Evolutionary conservation across 2,797 vertebrate species (phyloP), one percentile per base, ranked within the genome.

Genomic region (Cercopithecus diana): DNA sequence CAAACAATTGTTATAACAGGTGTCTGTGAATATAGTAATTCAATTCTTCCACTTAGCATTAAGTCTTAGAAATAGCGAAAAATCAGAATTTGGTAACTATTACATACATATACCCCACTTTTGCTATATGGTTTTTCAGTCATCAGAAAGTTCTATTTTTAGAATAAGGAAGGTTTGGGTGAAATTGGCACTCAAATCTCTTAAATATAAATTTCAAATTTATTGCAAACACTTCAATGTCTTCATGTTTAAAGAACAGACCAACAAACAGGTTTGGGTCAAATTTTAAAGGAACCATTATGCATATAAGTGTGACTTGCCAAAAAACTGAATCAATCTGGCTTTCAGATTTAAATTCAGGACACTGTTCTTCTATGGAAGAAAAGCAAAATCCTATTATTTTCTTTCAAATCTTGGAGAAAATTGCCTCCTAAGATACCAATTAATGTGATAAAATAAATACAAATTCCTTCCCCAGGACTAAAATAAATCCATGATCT

Each of bases 391-490:
- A 95, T 86, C 36, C n/a, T 94, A 72, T 41, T 67, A 72, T 43
- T 45, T 92, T 94, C 10, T 83, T 87, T 88, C n/a, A 92, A 92
- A 94, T 85, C 64, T 24, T 83, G 12, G 12, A 77, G 50, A 95
- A 90, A 95, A 20, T 30, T 84, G 57, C 6, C 64, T 96, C 14
- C 50, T 79, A 96, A 90, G 93, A 57, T 55, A 96, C 30, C 77
- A 90, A 84, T 61, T 83, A 83, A 17, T 76, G 79, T 89, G 52
- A 79, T 80, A 82, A 93, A 72, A 52, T 58, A 91, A 97, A 96
- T 93, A 97, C 15, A 96, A 97, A 96, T 97, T 98, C 97, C 96
- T 98, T 98, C 95, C 93, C 85, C 67, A n/a, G 58, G 50, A 94
- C 93, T 96, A 96, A 98, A 96, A 95, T 73, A 73, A 87, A 90